Conservation (phyloP, 2,888 invertebrate genomes). For the Lasius platythorax region DNA sequence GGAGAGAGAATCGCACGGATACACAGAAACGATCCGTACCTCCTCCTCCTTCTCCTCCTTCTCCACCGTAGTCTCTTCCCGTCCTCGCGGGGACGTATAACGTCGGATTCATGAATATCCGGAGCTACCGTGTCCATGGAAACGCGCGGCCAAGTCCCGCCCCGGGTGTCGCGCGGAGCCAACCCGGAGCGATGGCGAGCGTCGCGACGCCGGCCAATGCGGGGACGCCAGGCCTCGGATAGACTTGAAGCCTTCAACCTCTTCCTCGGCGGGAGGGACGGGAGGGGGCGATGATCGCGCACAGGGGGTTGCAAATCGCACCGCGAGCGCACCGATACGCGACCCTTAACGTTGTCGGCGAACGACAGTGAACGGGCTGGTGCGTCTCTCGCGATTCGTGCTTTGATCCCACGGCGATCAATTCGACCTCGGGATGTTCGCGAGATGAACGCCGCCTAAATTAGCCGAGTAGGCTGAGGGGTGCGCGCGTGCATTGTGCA, state of each 20-base stretch:
- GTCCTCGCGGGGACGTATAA: conserved; percentile 6
- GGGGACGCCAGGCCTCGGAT: conserved; percentile 68
- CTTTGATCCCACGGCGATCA: conserved; percentile 17
- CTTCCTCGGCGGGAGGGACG: neutral
- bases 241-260: conserved; percentile 71
- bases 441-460: conserved; percentile 19
- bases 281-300: conserved; percentile 1
- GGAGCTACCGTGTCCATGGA: conserved; percentile 75
- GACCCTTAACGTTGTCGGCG: conserved; percentile 68
- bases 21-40: conserved; percentile 48
- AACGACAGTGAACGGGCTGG: conserved; percentile 23
- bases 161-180: conserved; percentile 73
- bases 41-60: conserved; percentile 6
- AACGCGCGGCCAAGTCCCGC: conserved; percentile 78
- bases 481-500: neutral
- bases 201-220: conserved; percentile 81
- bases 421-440: conserved; percentile 9
- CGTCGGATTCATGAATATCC: conserved; percentile 55
- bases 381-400: conserved; percentile 18
- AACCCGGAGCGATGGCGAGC: conserved; percentile 77
- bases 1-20: conserved; percentile 61
- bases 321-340: conserved; percentile 73
- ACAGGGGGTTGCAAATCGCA: conserved; percentile 7
- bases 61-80: neutral
- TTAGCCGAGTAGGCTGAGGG: neutral